Percentiles rank a stretch among this genome's conserved stretches.
Conservation (phyloP, 2,797 vertebrate species). For the Champsocephalus gunnari region DNA sequence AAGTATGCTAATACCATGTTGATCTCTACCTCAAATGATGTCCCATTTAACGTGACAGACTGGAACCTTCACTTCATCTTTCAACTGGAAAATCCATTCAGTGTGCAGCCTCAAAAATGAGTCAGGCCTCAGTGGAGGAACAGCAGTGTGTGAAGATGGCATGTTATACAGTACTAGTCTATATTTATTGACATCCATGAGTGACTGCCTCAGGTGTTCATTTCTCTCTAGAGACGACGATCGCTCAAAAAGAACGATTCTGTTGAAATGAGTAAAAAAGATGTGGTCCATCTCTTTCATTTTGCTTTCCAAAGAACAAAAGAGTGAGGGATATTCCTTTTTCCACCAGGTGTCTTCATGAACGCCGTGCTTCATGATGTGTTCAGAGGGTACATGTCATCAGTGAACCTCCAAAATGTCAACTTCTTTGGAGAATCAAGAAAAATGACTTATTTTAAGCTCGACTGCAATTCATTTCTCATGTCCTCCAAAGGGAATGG, state of each 20-base stretch:
- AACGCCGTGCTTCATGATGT: slow-evolving; percentile 37
- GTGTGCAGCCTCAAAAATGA: slow-evolving; percentile 42
- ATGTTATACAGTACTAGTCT: slow-evolving; percentile 36
- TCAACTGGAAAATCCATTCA: slow-evolving; percentile 72
- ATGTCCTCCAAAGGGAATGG: slow-evolving; percentile 39
- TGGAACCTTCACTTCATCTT: slow-evolving; percentile 63
- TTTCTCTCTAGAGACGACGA: slow-evolving; percentile 58
- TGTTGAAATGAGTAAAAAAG: slow-evolving; percentile 49
- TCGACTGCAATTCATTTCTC: slow-evolving; percentile 26
- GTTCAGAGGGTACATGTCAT: slow-evolving; percentile 34
- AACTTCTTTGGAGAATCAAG: slow-evolving; percentile 45
- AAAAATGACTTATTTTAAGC: slow-evolving; percentile 44
- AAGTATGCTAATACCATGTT: slow-evolving; percentile 69
- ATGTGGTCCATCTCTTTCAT: slow-evolving; percentile 52
- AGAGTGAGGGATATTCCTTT: slow-evolving; percentile 39
- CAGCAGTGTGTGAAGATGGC: slow-evolving; percentile 54
- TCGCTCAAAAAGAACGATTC: slow-evolving; percentile 30
- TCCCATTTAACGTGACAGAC: slow-evolving; percentile 68
- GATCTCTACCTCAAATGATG: slow-evolving; percentile 68
- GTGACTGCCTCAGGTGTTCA: slow-evolving; percentile 67
- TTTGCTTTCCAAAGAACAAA: slow-evolving; percentile 47
- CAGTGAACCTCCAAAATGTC: slow-evolving; percentile 61
- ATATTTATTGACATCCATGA: slow-evolving; percentile 68
- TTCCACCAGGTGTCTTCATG: slow-evolving; percentile 67
- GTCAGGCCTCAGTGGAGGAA: slow-evolving; percentile 54